A percentile compares a stretch with the other conserved stretches of the same genome.
These are phyloP conservation scores for Diplazon laetatorius DNA, from an alignment of 2,888 invertebrate genomes.

Conservation along the genomic window DNA sequence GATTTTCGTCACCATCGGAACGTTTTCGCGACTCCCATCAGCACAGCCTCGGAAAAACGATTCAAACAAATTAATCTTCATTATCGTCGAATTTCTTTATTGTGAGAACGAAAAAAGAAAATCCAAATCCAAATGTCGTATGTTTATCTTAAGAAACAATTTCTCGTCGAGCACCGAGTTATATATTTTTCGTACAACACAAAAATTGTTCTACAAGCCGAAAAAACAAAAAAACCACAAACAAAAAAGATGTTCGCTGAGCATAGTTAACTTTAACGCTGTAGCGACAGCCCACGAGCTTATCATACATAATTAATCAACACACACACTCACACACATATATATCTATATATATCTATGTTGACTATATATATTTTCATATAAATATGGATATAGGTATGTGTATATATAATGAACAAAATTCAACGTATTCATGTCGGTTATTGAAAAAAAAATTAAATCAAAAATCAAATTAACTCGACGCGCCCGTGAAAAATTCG, in stretches of 20 bases:
- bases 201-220: slow-evolving; percentile 39
- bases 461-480: slow-evolving; percentile 38
- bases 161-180: slow-evolving; percentile 9
- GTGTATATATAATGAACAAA: slow-evolving; percentile 40
- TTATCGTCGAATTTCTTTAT: slow-evolving; percentile 23
- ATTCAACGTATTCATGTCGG: slow-evolving; percentile 55
- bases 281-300: slow-evolving; percentile 66
- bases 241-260: slow-evolving; percentile 40
- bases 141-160: neutral
- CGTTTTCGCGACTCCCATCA: slow-evolving; percentile 46
- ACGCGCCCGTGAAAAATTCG: slow-evolving; percentile 38
- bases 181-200: slow-evolving; percentile 2
- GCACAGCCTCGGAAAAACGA: slow-evolving; percentile 18
- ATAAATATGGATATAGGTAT: too few relatives aligned
- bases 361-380: too few relatives aligned
- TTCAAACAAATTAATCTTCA: slow-evolving; percentile 23
- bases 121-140: slow-evolving; percentile 9
- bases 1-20: slow-evolving; percentile 39
- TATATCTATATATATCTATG: neutral
- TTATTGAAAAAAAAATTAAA: slow-evolving; percentile 39
- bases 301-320: slow-evolving; percentile 66
- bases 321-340: slow-evolving; percentile 25
- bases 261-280: slow-evolving; percentile 59
- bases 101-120: neutral
- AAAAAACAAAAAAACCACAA: slow-evolving; percentile 21